Conservation (phyloP, 1,140 invertebrate genomes). For the Glomeris maerens region DNA sequence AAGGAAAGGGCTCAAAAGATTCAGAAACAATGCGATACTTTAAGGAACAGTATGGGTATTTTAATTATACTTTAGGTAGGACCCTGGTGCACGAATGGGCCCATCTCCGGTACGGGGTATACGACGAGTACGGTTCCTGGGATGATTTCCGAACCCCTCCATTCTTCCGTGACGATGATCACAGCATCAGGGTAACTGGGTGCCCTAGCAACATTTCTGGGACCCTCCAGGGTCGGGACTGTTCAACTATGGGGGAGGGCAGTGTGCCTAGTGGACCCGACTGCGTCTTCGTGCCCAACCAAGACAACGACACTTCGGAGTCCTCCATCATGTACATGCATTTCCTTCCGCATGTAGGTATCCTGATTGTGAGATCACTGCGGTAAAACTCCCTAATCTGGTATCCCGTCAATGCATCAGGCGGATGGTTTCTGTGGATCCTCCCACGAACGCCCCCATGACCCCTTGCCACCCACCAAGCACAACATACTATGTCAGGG, state of each 20-base stretch:
- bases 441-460: conserved; percentile 1
- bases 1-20: too few species aligned
- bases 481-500: conserved; percentile 27
- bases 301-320: conserved; percentile 12
- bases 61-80: conserved; percentile 19
- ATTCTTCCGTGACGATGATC: conserved; percentile 4
- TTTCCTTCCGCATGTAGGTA: conserved; percentile 17
- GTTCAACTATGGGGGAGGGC: conserved; percentile 6
- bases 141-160: conserved; percentile 1
- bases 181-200: conserved; percentile 2
- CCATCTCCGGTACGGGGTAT: conserved; percentile 31
- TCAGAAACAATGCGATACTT: too few species aligned
- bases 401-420: background rate
- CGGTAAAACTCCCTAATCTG: background rate
- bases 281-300: conserved; percentile 18
- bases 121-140: conserved; percentile 25
- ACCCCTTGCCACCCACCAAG: conserved; percentile 24
- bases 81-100: conserved; percentile 31
- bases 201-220: conserved; percentile 2
- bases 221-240: background rate
- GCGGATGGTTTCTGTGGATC: conserved; percentile 6
- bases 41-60: background rate
- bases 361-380: conserved; percentile 14
- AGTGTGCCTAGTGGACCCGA: conserved; percentile 12
- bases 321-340: conserved; percentile 21